Conservation (phyloP, 1,140 invertebrate genomes). For the Mizuhopecten yessoensis region DNA sequence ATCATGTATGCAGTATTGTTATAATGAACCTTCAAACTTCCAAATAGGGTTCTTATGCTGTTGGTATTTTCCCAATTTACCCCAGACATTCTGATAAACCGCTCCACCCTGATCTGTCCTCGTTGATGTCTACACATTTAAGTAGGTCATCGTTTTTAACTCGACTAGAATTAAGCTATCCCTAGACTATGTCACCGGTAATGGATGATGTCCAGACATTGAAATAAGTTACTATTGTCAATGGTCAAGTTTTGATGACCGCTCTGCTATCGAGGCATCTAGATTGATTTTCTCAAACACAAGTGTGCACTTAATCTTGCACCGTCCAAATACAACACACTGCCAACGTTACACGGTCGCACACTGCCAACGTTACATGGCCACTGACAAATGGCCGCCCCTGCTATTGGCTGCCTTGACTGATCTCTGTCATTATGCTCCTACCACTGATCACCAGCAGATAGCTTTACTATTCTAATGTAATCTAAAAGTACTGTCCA, state of each 20-base stretch:
- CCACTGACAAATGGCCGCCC: background rate
- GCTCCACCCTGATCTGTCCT: no score
- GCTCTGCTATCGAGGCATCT: background rate
- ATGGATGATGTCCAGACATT: background rate
- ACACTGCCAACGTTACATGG: background rate
- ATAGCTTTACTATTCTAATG: background rate
- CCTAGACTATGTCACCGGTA: background rate
- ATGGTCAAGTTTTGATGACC: background rate
- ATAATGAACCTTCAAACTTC: no score
- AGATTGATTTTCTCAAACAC: conserved; percentile 2
- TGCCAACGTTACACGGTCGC: background rate
- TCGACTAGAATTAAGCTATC: no score
- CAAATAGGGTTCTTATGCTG: no score
- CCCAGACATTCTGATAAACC: no score
- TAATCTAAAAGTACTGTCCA: background rate
- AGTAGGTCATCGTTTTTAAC: no score
- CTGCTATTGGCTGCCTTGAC: background rate
- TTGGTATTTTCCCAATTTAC: no score
- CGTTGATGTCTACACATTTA: no score
- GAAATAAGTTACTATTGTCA: background rate
- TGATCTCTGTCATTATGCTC: background rate
- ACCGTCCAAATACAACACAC: background rate
- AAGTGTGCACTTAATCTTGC: background rate
- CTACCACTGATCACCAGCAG: background rate
- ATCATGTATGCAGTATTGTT: no score